Base-by-base conservation (phyloP, 2,797 vertebrate species). In the Buphagus erythrorhynchus region DNA sequence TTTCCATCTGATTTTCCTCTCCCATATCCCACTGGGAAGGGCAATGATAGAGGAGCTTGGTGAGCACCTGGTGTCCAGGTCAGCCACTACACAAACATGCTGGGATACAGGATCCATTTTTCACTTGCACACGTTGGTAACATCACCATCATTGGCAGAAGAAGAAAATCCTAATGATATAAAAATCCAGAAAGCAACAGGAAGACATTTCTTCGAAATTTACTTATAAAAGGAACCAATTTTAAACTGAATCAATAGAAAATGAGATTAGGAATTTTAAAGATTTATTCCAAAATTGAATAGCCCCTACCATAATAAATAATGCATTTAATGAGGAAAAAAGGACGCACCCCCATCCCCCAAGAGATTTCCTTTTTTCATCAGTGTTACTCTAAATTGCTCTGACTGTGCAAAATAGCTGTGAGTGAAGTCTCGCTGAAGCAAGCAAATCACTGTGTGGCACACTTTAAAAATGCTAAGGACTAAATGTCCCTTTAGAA, bases 331-430 rank as follows among this genome's bases (percentile, higher is more conserved):
- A 31, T 46, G 62, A 58, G 42, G 2, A 16, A 26, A 54, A 82
- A 89, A 65, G 43, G 35, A 69, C 0, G 3, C 31, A 48, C 3
- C 5, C 48, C 65, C 65, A 62, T 40, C 8, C 57, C 83, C 48
- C 51, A 63, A 66, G 63, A 84, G 62, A 25, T 52, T 79, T 65
- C 8, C 62, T 75, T 88, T 86, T 95, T 90, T 88, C 66, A 67
- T 91, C 63, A 54, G 11, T 51, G 54, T 82, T 93, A 57, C 48
- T 86, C 28, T 79, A 75, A 92, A 87, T 86, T 92, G 57, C 45
- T 69, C 93, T 88, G 69, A 94, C 84, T 96, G 63, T 76, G 82
- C 76, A 90, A 94, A 97, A 94, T 65, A 90, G 55, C 90, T 93
- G 13, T 72, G 67, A 95, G 69, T 75, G 17, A 69, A 88, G 69